Base-by-base conservation (phyloP, 2,113 vertebrate genomes). In the Xenopus laevis region DNA sequence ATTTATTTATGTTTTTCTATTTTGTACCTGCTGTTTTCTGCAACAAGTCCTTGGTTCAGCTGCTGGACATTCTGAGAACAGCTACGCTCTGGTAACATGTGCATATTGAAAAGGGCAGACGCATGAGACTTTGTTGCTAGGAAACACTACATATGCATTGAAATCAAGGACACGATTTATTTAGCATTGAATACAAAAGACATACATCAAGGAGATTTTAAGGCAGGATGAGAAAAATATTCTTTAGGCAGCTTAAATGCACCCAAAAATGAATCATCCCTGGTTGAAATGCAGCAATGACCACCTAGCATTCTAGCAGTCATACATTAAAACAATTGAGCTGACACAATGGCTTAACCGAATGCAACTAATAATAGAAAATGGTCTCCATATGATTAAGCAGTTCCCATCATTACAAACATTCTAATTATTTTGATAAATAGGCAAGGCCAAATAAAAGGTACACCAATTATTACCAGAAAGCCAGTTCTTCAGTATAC, bases 81-180 rank as follows among this genome's bases (percentile, higher is more conserved):
- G 67, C 66, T 76, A 55, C 44, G 45, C 73, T 18, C 17, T 64
- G 58, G 46, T 77, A 77, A 53, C 67, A 64, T 77, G 74, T 64
- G 74, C 66, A 69, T 70, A 70, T 77, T 77, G 74, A 77, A 77
- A 77, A 77, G 74, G 67, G 59, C 74, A 77, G 55, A 50, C 55
- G 30, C 59, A 70, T 64, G 50, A 64, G 67, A 70, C 15, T 46
- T 55, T 20, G 74, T 77, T 77, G 74, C 74, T 77, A 77, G 67
- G 74, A 68, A 77, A 77, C 74, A 64, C 74, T 69, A 77, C 60
- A 70, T 77, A 70, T 77, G 74, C 74, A 77, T 70, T 70, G 66
- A 77, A 77, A 63, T 70, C 50, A 70, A 77, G 67, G 74, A 52
- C 74, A 58, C 47, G 67, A 60, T 70, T 77, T 77, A 69, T 46